phyloP scores from a whole-genome alignment of 2,888 invertebrate species.

The Pristionchus entomophagus region DNA sequence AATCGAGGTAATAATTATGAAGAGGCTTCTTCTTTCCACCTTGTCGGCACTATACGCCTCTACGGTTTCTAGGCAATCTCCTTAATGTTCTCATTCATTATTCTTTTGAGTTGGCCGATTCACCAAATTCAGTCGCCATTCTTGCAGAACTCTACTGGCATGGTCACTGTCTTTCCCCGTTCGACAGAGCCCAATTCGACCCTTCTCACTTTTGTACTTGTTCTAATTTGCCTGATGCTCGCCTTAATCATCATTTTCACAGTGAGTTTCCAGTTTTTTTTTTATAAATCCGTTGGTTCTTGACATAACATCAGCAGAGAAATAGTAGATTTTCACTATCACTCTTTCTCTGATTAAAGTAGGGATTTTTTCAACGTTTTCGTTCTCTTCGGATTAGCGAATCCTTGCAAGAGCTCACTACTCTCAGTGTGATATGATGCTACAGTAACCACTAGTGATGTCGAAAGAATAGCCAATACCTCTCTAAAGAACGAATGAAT shows the following conservation, averaged over 20 bases:
- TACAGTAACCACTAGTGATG: too few species aligned
- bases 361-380: too few species aligned
- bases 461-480: too few species aligned
- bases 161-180: neutral
- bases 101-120: neutral
- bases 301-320: too few species aligned
- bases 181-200: neutral
- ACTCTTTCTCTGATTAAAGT: too few species aligned
- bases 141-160: neutral
- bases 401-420: too few species aligned
- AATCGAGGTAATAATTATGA: constrained; percentile 31
- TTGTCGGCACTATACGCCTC: neutral
- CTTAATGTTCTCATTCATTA: neutral
- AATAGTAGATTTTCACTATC: too few species aligned
- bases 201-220: constrained; percentile 33
- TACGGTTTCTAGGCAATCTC: neutral
- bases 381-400: too few species aligned
- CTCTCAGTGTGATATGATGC: too few species aligned
- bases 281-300: too few species aligned
- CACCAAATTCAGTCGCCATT: too few species aligned
- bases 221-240: constrained; percentile 19
- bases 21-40: neutral
- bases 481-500: too few species aligned
- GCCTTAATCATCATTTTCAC: constrained; percentile 40
- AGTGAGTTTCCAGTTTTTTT: neutral